Base-by-base conservation (phyloP, 1,140 invertebrate genomes). In the Cotesia typhae region DNA sequence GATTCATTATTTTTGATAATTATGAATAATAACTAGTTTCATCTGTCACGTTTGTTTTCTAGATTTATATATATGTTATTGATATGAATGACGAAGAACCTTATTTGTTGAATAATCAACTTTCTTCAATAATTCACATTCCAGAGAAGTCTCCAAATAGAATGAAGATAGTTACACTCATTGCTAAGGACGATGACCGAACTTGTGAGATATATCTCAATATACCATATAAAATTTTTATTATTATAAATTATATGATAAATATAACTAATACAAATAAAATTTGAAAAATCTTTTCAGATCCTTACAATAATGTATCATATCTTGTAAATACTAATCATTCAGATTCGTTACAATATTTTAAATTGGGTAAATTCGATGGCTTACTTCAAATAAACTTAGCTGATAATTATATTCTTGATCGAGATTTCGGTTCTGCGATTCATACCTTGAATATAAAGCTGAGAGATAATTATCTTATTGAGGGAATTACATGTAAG, bases 391-490 rank as follows among this genome's bases (percentile, higher is more conserved):
- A 67, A 57, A 86, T 89, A 4, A 74, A 87, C 69, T 85, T 87
- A 71, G 79, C 80, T 37, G 82, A 83, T 10, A 77, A 80, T 4
- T 80, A 85, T 28, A 77, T 80, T 1, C 79, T 90, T 7, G 89
- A 90, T 76, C 75, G 89, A 12, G 89, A 90, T 71, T 82, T 82
- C 5, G 83, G 84, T 5, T 80, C 82, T 4, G 77, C 83, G 0
- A 73, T 52, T 4, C 86, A 89, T 67, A 78, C 77, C 6, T 84
- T 90, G 47, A 85, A 87, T 77, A 79, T 89, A 36, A 86, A 79
- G 17, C 71, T 89, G 14, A 78, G 83, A 51, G 89, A 90, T 72
- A 89, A 90, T 81, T 88, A 85, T 75, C 79, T 82, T n/a, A 75
- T 76, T n/a, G 81, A 82, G 72, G 85, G 83, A 77, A 84, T 74